Evolutionary conservation across 2,797 vertebrate species (phyloP).

Genomic region (Leuciscus waleckii): DNA sequence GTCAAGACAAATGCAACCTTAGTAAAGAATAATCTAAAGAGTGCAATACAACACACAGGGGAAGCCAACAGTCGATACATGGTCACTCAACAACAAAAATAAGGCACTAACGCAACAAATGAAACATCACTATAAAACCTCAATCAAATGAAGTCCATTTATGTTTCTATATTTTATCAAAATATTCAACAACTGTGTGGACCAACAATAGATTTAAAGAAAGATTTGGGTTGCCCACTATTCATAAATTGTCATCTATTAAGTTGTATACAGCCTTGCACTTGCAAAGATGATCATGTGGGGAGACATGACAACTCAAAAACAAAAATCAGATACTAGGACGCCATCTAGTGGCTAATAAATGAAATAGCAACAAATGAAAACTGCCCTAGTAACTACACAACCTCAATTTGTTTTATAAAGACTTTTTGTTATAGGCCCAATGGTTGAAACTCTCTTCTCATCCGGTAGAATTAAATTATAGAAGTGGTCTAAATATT

Average conservation of each 20-base stretch:
- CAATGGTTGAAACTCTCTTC: too few species aligned
- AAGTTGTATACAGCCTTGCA: not conserved
- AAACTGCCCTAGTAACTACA: not conserved
- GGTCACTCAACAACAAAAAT: not conserved
- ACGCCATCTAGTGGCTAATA: not conserved
- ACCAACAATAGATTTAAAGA: too few species aligned
- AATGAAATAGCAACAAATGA: not conserved
- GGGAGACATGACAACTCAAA: not conserved
- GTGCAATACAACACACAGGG: not conserved
- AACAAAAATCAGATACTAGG: not conserved
- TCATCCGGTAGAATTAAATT: too few species aligned
- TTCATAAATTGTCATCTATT: too few species aligned
- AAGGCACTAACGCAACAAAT: not conserved
- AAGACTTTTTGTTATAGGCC: too few species aligned
- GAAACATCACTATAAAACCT: not conserved
- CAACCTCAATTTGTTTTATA: not conserved
- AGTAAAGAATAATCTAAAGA: not conserved
- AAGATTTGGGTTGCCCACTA: too few species aligned
- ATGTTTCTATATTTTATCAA: too few species aligned
- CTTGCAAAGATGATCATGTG: not conserved
- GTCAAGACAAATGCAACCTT: not conserved
- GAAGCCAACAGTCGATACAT: not conserved
- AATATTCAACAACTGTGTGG: too few species aligned
- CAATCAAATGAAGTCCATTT: too few species aligned
- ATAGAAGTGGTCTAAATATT: too few species aligned